Evolutionary conservation across 1,140 invertebrate species (phyloP), one percentile per base, ranked within the genome.

Genomic region (Drosophila sturtevanti): DNA sequence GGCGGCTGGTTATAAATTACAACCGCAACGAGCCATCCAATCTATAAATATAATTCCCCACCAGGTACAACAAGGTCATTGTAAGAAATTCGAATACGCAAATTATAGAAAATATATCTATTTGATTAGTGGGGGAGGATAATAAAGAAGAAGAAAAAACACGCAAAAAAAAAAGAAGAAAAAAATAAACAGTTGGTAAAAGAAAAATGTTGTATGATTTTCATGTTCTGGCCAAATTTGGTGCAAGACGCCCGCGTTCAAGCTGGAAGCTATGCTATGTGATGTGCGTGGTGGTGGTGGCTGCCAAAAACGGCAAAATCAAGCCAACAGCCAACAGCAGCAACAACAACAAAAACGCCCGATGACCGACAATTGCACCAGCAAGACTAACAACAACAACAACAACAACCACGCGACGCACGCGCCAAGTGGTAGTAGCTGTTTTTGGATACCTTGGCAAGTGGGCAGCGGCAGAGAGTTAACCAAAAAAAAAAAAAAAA

Each of bases 1-100:
- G 79, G 79, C 84, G 85, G 80, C n/a, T 48, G 41, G 16, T 71
- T 89, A 89, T 89, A 89, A 89, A 89, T 89, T 89, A 80, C 84
- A 79, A 70, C 63, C 64, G 77, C 77, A 79, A 77, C 73, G 78
- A 69, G 68, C 63, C 72, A 61, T 61, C 51, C 68, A 35, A 44
- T 58, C 76, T 81, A 89, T 79, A 84, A 77, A 89, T 89, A 86
- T 67, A 62, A 38, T 16, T 16, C 55, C 31, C 31, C 38, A 31
- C 37, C 35, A 77, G 64, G 52, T 66, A 71, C 72, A 76, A 80
- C 84, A 89, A 89, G 84, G 84, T 89, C 84, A 81, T 56, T 68
- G 84, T 69, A 79, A 84, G 68, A 87, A 81, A 87, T 77, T 59
- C 78, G 64, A 81, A 72, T 72, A 87, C 64, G 79, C 78, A 77